Conservation (phyloP, 2,113 vertebrate genomes). For the Bucco capensis region DNA sequence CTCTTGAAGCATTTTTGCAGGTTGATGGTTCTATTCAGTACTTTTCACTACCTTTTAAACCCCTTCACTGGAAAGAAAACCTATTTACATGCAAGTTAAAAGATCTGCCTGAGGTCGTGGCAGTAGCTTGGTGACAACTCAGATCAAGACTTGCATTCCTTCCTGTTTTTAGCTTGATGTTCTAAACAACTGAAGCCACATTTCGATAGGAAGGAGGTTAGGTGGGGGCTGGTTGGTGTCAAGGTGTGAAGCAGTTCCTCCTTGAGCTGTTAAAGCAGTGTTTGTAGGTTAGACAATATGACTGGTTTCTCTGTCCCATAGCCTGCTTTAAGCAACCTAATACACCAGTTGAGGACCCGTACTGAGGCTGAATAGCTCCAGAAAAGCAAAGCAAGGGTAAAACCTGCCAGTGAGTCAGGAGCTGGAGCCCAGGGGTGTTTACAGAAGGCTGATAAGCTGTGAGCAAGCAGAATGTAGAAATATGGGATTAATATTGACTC, state of each 20-base stretch:
- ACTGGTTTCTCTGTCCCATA: background rate
- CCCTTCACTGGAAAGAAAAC: background rate
- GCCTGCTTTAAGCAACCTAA: background rate
- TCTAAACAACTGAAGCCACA: background rate
- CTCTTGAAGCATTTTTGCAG: background rate
- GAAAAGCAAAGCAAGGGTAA: background rate
- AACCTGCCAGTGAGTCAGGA: background rate
- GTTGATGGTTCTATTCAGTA: background rate
- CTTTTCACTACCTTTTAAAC: background rate
- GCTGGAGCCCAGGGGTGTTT: background rate
- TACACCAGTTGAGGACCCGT: background rate
- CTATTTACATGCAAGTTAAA: background rate
- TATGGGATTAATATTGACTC: background rate
- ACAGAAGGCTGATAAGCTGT: background rate
- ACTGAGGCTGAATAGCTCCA: background rate
- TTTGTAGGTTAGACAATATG: accelerated
- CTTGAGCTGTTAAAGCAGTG: background rate
- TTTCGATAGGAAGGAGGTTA: background rate
- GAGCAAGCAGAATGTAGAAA: background rate
- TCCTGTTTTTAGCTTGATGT: background rate
- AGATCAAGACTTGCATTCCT: background rate
- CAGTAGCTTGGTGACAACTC: background rate
- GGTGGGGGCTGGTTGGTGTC: background rate
- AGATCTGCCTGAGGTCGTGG: background rate
- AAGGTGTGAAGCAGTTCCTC: background rate